phyloP scores from a whole-genome alignment of 2,888 invertebrate genomes.

The Leucophenga maculata region DNA sequence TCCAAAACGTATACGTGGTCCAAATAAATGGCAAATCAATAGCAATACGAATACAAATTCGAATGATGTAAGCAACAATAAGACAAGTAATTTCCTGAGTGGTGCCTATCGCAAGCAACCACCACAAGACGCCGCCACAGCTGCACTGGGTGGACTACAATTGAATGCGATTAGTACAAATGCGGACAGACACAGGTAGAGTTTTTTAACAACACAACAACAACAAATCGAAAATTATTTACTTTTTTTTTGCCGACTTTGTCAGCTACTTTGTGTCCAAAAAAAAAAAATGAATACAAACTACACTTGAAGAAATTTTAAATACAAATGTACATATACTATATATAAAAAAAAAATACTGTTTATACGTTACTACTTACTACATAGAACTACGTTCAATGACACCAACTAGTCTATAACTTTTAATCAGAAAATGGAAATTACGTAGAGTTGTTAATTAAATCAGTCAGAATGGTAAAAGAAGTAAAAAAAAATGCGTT shows the following conservation, averaged over 20 bases:
- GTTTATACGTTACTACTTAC: conserved; percentile 11
- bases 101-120: conserved; percentile 40
- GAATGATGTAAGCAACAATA: conserved; percentile 42
- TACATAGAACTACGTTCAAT: neutral
- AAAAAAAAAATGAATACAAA: too few species aligned
- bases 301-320: neutral
- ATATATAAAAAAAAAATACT: conserved; percentile 2
- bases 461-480: too few species aligned
- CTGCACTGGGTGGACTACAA: conserved; percentile 51
- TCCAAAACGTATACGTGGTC: conserved; percentile 72
- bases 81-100: conserved; percentile 69
- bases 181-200: conserved; percentile 66
- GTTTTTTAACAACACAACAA: neutral
- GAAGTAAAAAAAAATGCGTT: too few species aligned
- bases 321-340: neutral
- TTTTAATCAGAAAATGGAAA: too few species aligned
- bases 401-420: too few species aligned
- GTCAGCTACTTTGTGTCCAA: conserved; percentile 47
- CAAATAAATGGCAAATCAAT: conserved; percentile 72
- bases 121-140: conserved; percentile 43
- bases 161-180: conserved; percentile 56
- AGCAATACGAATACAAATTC: neutral
- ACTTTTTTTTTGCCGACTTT: neutral
- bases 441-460: too few species aligned
- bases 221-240: neutral